phyloP scores from a whole-genome alignment of 2,888 invertebrate genomes.

The Scrobipalpa costella region DNA sequence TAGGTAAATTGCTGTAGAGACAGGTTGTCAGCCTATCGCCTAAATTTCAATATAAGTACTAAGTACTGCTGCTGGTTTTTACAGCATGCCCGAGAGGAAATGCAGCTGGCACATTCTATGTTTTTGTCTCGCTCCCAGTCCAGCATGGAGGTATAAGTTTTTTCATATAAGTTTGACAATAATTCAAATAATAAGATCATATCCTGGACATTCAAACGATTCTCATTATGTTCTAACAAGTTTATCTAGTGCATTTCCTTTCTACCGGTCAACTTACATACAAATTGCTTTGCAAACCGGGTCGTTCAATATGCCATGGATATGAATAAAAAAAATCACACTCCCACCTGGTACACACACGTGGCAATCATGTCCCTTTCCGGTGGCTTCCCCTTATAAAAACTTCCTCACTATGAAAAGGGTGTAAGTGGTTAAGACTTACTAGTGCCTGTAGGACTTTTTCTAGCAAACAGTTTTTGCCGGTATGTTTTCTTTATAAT shows the following conservation, averaged over 20 bases:
- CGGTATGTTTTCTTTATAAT: constrained; percentile 72
- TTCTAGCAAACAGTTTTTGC: constrained; percentile 33
- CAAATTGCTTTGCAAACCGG: constrained; percentile 14
- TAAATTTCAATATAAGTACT: no score
- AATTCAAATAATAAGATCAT: not conserved
- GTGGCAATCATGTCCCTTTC: constrained; percentile 62
- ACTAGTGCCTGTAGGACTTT: constrained; percentile 26
- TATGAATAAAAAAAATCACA: constrained; percentile 48
- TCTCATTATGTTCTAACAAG: constrained; percentile 16
- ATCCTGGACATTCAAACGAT: constrained; percentile 4
- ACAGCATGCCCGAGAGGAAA: no score
- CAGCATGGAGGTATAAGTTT: no score
- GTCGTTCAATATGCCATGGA: constrained; percentile 15
- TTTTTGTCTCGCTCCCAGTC: no score
- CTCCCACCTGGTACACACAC: constrained; percentile 59
- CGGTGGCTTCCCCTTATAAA: constrained; percentile 55
- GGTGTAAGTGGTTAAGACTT: constrained; percentile 33
- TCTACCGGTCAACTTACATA: not conserved
- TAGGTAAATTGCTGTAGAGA: no score
- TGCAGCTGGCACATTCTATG: no score
- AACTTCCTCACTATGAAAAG: constrained; percentile 42
- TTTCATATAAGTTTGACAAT: no score
- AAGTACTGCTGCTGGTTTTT: no score
- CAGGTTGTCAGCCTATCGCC: no score
- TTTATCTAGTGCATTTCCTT: constrained; percentile 9